Base-by-base conservation (phyloP, 1,140 invertebrate genomes). In the Drosophila varians region DNA sequence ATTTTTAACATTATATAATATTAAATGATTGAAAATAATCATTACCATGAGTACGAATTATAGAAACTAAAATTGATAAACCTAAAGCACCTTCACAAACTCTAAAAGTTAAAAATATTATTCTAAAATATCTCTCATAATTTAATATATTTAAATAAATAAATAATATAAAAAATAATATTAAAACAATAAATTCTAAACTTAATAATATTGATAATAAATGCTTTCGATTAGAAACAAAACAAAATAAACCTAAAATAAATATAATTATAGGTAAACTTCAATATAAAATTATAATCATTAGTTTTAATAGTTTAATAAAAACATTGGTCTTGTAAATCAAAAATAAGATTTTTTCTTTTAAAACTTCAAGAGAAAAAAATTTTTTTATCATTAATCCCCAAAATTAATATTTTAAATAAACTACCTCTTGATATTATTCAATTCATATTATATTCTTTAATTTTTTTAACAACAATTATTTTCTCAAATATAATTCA, bases 241-340 rank as follows among this genome's bases (percentile, higher is more conserved):
- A 93, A 91, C 91, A 72, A 72, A 75, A 61, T 66, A 75, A 66
- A 8, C 49, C 68, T 66, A 72, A 52, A 66, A 72, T 72, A 92
- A 90, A 92, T 77, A 92, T 89, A 89, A 92, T 68, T 56, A 91
- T 77, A 71, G 87, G 88, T 71, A 91, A 86, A 71, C 86, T 82
- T 68, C 61, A 77, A 77, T 72, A 80, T 77, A 86, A 89, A 83
- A 77, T 70, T 77, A 87, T 80, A 87, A 91, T 87, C 89, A 90
- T 89, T 92, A 90, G 92, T 92, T 92, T 92, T 93, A 91, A 92
- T 93, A 93, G 91, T 92, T 93, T 93, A 93, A 93, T 77, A 84
- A 92, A 93, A 93, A 93, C 89, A 92, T 92, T 93, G 91, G 91
- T 93, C 90, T 93, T 93, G 92, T 93, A 93, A 93, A 92, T 80